Evolutionary conservation across 2,113 vertebrate species (phyloP), one percentile per base, ranked within the genome.

Genomic region (Crotalus viridis): DNA sequence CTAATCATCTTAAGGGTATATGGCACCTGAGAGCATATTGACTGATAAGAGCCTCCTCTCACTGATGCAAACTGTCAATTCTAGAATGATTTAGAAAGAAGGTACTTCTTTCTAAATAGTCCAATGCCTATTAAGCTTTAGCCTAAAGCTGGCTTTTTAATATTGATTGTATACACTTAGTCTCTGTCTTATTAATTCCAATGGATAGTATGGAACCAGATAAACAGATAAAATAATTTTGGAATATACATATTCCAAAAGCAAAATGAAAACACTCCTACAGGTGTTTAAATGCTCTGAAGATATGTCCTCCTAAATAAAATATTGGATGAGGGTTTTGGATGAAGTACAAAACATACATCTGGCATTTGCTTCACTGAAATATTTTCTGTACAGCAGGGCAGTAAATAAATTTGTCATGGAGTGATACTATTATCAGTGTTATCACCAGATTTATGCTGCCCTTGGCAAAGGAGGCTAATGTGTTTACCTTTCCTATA

Each of bases 251-350:
- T 89, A 13, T 74, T 56, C 39, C 4, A 2, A 5, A 3, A 52
- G 92, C 81, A 94, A 81, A 90, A 93, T 89, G 59, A 95, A 95
- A 94, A 86, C 91, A 85, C 92, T 10, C 89, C 95, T 95, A 93
- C 95, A 94, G 95, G 95, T 95, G 92, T 95, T 95, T 89, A 95
- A 95, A 95, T 95, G 93, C 94, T 93, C 52, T 95, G 95, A 96
- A 94, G 95, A 96, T 95, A 94, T 54, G 24, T 87, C 94, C 64
- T 87, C 57, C 93, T 92, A 93, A 96, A 95, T 91, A 95, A 90
- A 85, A 74, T 54, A 95, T 69, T 85, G 90, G 94, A 94, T 92
- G 89, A 94, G 56, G 69, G 94, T 95, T 88, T n/a, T 48, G 43
- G 55, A 57, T 48, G 57, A 48, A n/a, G 28, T 51, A 85, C 39